phyloP scores from a whole-genome alignment of 2,113 vertebrate genomes.

The Peromyscus maniculatus region DNA sequence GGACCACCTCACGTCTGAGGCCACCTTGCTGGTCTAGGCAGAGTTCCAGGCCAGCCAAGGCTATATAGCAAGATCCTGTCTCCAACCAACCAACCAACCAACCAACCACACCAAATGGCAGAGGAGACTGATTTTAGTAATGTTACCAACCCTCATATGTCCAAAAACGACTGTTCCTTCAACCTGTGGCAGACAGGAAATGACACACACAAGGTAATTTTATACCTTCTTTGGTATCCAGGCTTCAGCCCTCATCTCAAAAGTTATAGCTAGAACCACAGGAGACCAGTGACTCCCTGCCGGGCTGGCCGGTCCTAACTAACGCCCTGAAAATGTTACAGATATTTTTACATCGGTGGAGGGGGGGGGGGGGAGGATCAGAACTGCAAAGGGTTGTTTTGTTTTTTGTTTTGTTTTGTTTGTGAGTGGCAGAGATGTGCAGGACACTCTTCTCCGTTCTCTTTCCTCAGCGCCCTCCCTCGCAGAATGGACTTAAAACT shows the following conservation, averaged over 20 bases:
- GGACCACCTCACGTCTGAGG: background rate
- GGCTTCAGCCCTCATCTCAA: background rate
- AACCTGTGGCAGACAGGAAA: background rate
- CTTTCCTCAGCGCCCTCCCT: background rate
- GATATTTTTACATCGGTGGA: background rate
- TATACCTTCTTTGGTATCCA: background rate
- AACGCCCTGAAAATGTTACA: background rate
- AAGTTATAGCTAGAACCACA: background rate
- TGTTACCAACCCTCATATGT: background rate
- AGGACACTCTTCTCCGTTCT: background rate
- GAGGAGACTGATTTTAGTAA: background rate
- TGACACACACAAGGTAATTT: background rate
- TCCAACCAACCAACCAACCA: background rate
- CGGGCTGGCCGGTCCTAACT: background rate
- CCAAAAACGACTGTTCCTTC: background rate
- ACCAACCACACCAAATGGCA: background rate
- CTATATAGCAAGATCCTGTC: background rate
- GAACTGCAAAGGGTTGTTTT: background rate
- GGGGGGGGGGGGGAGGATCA: background rate
- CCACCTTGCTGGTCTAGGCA: background rate
- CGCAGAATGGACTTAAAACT: background rate
- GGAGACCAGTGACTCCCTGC: background rate
- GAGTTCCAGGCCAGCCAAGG: background rate
- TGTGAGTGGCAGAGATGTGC: background rate
- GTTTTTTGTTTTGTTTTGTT: background rate